phyloP scores from a whole-genome alignment of 2,113 vertebrate species.

The Macaca mulatta region DNA sequence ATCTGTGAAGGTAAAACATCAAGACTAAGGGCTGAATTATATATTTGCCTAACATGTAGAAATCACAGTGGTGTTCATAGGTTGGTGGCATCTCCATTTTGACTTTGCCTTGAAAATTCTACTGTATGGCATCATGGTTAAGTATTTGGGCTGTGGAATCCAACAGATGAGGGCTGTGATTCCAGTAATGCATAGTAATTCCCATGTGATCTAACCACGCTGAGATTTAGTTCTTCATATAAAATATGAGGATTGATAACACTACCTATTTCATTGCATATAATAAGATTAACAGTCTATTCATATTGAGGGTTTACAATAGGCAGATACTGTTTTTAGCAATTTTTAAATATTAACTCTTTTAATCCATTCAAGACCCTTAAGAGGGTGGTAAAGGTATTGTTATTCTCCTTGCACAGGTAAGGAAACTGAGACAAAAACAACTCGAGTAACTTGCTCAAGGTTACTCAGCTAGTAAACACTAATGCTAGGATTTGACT shows the following conservation, averaged over 20 bases:
- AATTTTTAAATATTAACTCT: not conserved
- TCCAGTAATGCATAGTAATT: not conserved
- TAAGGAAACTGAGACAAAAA: not conserved
- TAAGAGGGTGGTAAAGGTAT: not conserved
- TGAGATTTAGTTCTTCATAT: not conserved
- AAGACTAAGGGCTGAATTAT: not conserved
- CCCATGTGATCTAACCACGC: not conserved
- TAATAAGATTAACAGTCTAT: not conserved
- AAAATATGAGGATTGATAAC: not conserved
- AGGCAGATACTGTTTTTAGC: not conserved
- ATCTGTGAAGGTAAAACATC: not conserved
- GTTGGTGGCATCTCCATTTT: not conserved
- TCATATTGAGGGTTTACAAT: not conserved
- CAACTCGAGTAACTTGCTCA: not conserved
- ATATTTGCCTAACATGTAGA: rapidly evolving
- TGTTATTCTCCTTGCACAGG: not conserved
- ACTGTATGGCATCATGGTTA: not conserved
- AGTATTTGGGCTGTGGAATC: not conserved
- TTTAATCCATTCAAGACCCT: not conserved
- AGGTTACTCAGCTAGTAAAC: not conserved
- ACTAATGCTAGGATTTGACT: not conserved
- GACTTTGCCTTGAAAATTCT: not conserved
- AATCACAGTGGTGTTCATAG: too few species aligned
- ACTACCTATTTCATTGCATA: not conserved
- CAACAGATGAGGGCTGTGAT: not conserved